Percentiles rank a stretch among this genome's conserved stretches.
phyloP scores from a whole-genome alignment of 2,797 vertebrate genomes.

The Gambusia yucatana region DNA sequence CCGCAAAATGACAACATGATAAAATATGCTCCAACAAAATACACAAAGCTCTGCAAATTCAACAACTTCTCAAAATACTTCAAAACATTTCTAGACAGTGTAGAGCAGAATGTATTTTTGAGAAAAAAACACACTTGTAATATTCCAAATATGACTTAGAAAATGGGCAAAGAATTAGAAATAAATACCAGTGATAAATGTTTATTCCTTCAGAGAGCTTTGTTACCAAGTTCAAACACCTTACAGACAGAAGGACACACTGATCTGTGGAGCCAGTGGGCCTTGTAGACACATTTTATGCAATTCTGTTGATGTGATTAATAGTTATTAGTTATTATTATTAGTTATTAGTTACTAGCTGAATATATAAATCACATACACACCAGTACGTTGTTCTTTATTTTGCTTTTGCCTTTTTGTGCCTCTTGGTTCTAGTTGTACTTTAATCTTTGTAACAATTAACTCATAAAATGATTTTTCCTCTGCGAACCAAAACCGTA shows the following conservation, averaged over 20 bases:
- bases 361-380: background rate
- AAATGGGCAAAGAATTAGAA: background rate
- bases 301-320: no score
- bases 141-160: background rate
- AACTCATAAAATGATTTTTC: background rate
- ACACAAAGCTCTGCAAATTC: background rate
- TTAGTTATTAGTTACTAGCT: background rate
- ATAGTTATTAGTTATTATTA: no score
- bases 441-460: no score
- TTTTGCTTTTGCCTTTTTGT: background rate
- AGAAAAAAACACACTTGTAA: background rate
- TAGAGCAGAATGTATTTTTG: background rate
- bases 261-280: background rate
- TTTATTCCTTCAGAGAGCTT: background rate
- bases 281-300: background rate
- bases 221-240: background rate
- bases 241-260: background rate
- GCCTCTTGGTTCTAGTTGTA: background rate
- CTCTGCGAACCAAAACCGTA: background rate
- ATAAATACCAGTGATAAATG: background rate
- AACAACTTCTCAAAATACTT: background rate
- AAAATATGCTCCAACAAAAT: constrained; percentile 18
- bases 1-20: constrained; percentile 27
- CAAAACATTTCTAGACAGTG: background rate
- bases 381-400: background rate